Evolutionary conservation across 2,113 vertebrate species (phyloP).

Genomic region (Sorex araneus): DNA sequence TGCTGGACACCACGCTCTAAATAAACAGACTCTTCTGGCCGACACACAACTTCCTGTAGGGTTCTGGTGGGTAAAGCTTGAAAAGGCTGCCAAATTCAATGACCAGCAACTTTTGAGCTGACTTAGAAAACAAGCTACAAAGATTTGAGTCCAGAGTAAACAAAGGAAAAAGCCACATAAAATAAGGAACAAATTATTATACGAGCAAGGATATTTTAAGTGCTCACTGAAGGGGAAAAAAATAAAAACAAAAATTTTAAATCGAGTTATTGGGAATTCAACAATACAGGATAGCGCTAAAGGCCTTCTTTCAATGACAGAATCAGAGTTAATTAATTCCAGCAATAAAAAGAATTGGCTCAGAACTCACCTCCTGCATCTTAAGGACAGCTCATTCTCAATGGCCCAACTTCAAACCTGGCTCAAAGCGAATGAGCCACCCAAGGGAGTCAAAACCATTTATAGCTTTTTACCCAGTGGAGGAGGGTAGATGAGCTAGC

Average conservation of each 20-base stretch:
- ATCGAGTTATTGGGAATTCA: slow-evolving; percentile 57
- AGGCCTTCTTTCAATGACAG: slow-evolving; percentile 19
- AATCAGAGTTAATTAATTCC: slow-evolving; percentile 69
- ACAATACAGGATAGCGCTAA: slow-evolving; percentile 65
- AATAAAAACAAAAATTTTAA: background rate
- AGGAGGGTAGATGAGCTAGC: slow-evolving; percentile 64
- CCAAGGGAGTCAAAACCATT: slow-evolving; percentile 69
- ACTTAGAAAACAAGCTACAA: slow-evolving; percentile 90
- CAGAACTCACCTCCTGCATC: slow-evolving; percentile 39
- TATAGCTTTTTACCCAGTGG: slow-evolving; percentile 58
- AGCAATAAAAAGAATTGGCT: slow-evolving; percentile 60
- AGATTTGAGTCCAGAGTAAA: slow-evolving; percentile 88
- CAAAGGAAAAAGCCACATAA: slow-evolving; percentile 87
- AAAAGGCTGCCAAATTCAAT: slow-evolving; percentile 87
- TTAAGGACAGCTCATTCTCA: slow-evolving; percentile 60
- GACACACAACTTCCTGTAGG: slow-evolving; percentile 89
- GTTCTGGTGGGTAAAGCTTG: slow-evolving; percentile 86
- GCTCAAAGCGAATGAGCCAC: slow-evolving; percentile 67
- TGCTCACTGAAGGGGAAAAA: slow-evolving; percentile 69
- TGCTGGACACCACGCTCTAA: slow-evolving; percentile 86
- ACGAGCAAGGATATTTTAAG: slow-evolving; percentile 81
- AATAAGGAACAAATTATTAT: slow-evolving; percentile 86
- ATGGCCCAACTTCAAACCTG: slow-evolving; percentile 53
- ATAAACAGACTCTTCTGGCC: slow-evolving; percentile 87
- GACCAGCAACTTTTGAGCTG: slow-evolving; percentile 88